phyloP scores from a whole-genome alignment of 1,140 invertebrate genomes.

The Philopotamus ludificatus region DNA sequence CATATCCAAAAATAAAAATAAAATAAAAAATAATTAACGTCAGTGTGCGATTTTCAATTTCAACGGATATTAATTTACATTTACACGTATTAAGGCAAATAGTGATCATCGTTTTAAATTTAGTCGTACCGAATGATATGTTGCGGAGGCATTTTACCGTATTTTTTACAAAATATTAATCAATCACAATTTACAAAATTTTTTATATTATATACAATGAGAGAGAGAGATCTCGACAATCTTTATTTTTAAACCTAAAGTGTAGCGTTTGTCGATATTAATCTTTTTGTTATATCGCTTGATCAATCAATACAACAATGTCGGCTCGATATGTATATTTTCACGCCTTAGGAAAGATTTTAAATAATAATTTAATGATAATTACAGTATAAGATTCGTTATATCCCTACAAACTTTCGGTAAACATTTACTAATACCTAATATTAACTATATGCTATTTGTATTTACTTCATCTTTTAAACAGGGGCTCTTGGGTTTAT shows the following conservation, averaged over 20 bases:
- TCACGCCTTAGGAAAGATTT: too few relatives aligned
- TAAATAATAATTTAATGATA: too few relatives aligned
- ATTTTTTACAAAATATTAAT: slow-evolving; percentile 23
- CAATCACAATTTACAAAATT: background rate
- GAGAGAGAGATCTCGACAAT: background rate
- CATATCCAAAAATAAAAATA: background rate
- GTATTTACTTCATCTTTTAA: slow-evolving; percentile 30
- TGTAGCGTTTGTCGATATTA: too few relatives aligned
- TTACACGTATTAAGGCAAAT: slow-evolving; percentile 19
- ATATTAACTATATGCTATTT: slow-evolving; percentile 20
- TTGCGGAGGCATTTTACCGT: too few relatives aligned
- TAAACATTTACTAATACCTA: slow-evolving; percentile 30
- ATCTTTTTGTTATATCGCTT: too few relatives aligned
- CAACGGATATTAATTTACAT: background rate
- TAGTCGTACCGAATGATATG: slow-evolving; percentile 20
- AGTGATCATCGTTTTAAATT: slow-evolving; percentile 1
- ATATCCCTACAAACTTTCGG: background rate
- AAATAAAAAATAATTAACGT: background rate
- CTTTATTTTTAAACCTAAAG: background rate
- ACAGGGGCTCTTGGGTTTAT: slow-evolving; percentile 33
- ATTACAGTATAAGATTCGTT: too few relatives aligned
- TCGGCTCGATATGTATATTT: too few relatives aligned
- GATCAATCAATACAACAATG: too few relatives aligned
- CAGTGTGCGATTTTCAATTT: background rate
- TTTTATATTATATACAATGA: background rate